Evolutionary conservation across 2,113 vertebrate species (phyloP), one percentile per base, ranked within the genome.

Genomic region (Corythoichthys haematopterus): DNA sequence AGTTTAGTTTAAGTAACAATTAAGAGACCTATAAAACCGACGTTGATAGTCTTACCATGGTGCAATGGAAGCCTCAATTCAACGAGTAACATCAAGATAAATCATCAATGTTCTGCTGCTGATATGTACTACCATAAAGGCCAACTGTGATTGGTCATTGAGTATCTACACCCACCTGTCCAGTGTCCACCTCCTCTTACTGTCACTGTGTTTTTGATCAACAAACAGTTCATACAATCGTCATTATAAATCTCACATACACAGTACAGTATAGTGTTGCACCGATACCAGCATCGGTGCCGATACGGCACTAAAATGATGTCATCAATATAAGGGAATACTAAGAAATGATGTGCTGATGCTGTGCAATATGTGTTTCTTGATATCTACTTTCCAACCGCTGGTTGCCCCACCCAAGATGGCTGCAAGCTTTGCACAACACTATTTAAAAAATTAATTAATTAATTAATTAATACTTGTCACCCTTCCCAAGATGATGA

Each of bases 141-240:
- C 67, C 64, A n/a, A 15, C 71, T 78, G 78, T 89, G 90, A 93
- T 90, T 92, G 90, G 89, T 84, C 74, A 68, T 72, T 70, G 63
- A 45, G 55, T 62, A 72, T 87, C 66, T 87, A 86, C 88, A 88
- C 88, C 88, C 89, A 90, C 84, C 76, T 87, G 74, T 72, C 81
- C 79, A 65, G 81, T 86, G 75, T 73, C 81, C 79, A 64, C 84
- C 84, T 83, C 75, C 77, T 69, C 37, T 64, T 55, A 9, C 16
- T 71, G 52, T 46, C 55, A 53, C 58, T 70, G 50, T 12, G 43
- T 46, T 43, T 46, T 8, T n/a, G 4, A 15, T 46, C n/a, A 10
- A 7, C 37, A 43, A 36, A 14, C 55, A 55, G 15, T 20, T 52
- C 50, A 52, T 7, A 43, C 7, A 40, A 5, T 7, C n/a, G 2